Evolutionary conservation across 2,797 vertebrate species (phyloP).

Genomic region (Rachycentron canadum): DNA sequence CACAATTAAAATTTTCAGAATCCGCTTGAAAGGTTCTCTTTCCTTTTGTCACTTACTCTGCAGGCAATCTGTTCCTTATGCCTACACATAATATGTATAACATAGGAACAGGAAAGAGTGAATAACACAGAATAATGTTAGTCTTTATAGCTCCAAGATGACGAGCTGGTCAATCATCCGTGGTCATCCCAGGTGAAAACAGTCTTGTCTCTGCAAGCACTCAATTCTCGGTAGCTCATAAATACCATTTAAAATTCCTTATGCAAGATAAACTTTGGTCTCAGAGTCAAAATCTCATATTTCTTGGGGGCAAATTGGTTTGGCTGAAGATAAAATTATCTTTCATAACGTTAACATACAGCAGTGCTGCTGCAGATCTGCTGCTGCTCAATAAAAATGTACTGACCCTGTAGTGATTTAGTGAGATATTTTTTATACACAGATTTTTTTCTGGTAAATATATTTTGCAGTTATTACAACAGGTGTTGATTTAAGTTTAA

Average conservation of each 20-base stretch:
- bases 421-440: not conserved
- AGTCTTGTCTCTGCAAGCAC: not conserved
- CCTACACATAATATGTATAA: not conserved
- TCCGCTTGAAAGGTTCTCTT: not conserved
- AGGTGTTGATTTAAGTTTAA: not conserved
- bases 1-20: not conserved
- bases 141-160: not conserved
- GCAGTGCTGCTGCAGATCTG: not conserved
- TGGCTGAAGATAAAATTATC: not conserved
- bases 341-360: not conserved
- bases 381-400: not conserved
- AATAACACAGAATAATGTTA: not conserved
- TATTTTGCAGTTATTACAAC: not conserved
- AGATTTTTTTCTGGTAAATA: not conserved
- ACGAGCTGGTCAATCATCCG: not conserved
- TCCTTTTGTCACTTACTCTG: not conserved
- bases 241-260: not conserved
- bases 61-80: not conserved
- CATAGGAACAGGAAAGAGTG: not conserved
- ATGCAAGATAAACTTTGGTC: not conserved
- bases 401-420: not conserved
- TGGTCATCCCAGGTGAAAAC: not conserved
- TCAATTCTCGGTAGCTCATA: not conserved
- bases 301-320: not conserved
- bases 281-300: not conserved